A percentile compares a stretch with the other conserved stretches of the same genome.
phyloP scores from a whole-genome alignment of 2,113 vertebrate species.

The Coryphaenoides rupestris region DNA sequence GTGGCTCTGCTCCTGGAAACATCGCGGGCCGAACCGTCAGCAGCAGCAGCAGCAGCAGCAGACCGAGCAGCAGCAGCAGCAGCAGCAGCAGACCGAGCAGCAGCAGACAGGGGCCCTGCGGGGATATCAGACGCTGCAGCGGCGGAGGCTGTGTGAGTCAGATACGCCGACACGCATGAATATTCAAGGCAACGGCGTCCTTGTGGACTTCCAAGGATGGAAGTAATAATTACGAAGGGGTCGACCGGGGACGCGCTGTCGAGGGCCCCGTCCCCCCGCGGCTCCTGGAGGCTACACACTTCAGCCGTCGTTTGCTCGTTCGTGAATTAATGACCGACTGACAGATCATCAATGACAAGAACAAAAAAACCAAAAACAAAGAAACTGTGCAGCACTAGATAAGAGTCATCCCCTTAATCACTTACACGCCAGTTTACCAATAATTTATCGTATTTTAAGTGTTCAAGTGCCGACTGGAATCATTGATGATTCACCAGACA shows the following conservation, averaged over 20 bases:
- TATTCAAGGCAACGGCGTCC: conserved; percentile 49
- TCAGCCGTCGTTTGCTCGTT: background rate
- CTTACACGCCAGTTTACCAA: background rate
- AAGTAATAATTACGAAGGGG: conserved; percentile 28
- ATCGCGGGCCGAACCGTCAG: conserved; percentile 8
- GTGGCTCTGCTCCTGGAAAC: too few species aligned
- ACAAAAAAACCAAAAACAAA: too few species aligned
- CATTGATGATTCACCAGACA: background rate
- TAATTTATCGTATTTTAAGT: background rate
- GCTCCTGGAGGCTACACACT: too few species aligned
- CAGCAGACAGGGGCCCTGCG: background rate
- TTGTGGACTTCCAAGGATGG: conserved; percentile 18
- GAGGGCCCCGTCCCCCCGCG: conserved; percentile 11
- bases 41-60: conserved; percentile 19
- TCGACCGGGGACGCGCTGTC: conserved; percentile 9
- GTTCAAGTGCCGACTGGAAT: background rate
- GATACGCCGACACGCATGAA: conserved; percentile 38
- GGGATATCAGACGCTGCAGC: background rate
- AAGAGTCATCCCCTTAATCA: too few species aligned
- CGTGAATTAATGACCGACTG: background rate
- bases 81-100: too few species aligned
- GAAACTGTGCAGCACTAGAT: too few species aligned
- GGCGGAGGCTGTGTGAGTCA: conserved; percentile 15
- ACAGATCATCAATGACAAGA: background rate
- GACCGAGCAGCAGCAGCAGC: background rate